Conservation (phyloP, 2,888 invertebrate genomes). For the Amorpha juglandis region DNA sequence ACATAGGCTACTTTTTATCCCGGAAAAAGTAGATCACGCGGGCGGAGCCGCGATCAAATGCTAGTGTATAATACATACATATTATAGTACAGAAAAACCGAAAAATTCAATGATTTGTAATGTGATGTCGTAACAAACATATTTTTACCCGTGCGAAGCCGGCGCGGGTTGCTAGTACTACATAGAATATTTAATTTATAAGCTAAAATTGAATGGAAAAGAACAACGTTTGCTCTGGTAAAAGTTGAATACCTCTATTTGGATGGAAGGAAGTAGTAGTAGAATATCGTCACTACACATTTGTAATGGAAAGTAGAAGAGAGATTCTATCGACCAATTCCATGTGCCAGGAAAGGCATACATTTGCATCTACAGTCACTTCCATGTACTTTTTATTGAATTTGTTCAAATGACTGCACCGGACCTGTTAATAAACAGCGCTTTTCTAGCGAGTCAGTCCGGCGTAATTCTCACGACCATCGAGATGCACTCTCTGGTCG, state of each 20-base stretch:
- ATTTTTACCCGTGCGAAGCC: too few species aligned
- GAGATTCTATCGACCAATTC: constrained; percentile 2
- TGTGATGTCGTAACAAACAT: too few species aligned
- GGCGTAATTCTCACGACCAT: neutral
- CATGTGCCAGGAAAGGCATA: constrained; percentile 1
- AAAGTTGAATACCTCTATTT: constrained; percentile 18
- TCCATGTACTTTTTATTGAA: neutral
- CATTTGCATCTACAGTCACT: constrained; percentile 11
- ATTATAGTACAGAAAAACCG: too few species aligned
- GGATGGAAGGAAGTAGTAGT: constrained; percentile 14
- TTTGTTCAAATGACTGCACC: neutral
- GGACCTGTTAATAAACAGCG: neutral
- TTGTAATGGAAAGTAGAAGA: constrained; percentile 15
- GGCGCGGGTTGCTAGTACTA: too few species aligned
- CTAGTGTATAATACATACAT: too few species aligned
- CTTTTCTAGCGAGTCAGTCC: neutral
- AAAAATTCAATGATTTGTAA: too few species aligned
- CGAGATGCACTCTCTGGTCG: neutral
- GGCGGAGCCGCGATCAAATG: too few species aligned
- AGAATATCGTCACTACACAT: constrained; percentile 10
- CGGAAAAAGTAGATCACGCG: too few species aligned
- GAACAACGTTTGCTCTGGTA: neutral
- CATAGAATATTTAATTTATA: too few species aligned
- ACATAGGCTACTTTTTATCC: too few species aligned
- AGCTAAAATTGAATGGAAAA: neutral